A percentile compares a stretch with the other conserved stretches of the same genome.
These are phyloP conservation scores for Thamnophis elegans DNA, from an alignment of 2,797 vertebrate species.

Conservation along the genomic window DNA sequence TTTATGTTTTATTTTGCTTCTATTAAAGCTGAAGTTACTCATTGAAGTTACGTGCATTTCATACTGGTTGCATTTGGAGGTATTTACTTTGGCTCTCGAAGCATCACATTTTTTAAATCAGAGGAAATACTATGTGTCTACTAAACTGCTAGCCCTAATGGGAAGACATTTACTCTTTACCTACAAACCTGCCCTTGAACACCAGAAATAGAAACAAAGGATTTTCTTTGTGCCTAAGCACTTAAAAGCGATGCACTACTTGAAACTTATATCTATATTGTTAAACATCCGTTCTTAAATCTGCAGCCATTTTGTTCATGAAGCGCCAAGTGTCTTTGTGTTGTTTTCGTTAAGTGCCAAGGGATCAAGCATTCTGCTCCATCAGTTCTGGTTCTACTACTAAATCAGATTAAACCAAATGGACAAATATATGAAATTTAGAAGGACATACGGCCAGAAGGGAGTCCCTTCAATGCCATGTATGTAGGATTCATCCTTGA, in stretches of 20 bases:
- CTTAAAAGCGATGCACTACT: conserved; percentile 34
- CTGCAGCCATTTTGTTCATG: neutral
- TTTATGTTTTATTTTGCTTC: conserved; percentile 51
- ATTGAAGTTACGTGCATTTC: conserved; percentile 44
- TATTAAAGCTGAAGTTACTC: conserved; percentile 45
- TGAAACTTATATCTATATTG: neutral
- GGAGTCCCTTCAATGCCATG: neutral
- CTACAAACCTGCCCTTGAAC: conserved; percentile 60
- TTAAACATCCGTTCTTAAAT: conserved; percentile 4
- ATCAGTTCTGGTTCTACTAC: neutral
- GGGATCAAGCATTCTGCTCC: neutral
- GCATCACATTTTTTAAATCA: conserved; percentile 43
- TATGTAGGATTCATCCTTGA: neutral
- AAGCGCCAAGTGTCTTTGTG: neutral
- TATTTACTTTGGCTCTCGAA: conserved; percentile 68
- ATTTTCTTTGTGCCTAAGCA: conserved; percentile 53
- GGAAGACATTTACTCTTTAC: conserved; percentile 66
- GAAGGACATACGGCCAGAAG: neutral
- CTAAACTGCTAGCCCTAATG: conserved; percentile 62
- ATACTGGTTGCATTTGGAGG: conserved; percentile 43
- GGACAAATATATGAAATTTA: neutral
- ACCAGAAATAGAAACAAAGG: conserved; percentile 50
- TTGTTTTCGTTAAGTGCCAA: neutral
- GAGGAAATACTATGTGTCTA: conserved; percentile 67
- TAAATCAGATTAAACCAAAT: neutral